Percentiles rank a stretch among this genome's conserved stretches.
These are phyloP conservation scores for Acrocephalus arundinaceus DNA, from an alignment of 2,113 vertebrate species.

Conservation along the genomic window DNA sequence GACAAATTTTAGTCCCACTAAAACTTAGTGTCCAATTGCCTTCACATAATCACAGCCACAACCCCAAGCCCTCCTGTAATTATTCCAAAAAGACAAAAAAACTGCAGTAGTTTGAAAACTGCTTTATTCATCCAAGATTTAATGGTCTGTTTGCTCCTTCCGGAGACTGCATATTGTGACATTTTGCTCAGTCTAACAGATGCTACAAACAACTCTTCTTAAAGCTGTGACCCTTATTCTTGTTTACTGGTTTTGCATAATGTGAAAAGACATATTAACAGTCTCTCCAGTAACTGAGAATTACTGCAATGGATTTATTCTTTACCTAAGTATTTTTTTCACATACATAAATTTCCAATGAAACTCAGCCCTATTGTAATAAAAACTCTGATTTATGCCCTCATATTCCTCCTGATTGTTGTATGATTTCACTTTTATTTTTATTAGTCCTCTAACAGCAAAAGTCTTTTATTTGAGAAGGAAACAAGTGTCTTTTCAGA, in stretches of 20 bases:
- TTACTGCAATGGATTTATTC: not conserved
- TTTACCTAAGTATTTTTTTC: not conserved
- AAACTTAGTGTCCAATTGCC: not conserved
- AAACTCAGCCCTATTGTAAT: not conserved
- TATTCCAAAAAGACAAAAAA: constrained; percentile 10
- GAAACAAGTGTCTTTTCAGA: not conserved
- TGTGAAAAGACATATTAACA: not conserved
- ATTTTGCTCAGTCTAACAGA: constrained; percentile 35
- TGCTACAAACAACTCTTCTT: constrained; percentile 4
- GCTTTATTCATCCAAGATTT: not conserved
- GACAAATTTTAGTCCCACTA: not conserved
- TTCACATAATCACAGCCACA: not conserved
- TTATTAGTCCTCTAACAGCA: not conserved
- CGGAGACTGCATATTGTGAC: constrained; percentile 9
- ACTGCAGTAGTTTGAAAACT: not conserved
- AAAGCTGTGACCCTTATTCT: constrained; percentile 28
- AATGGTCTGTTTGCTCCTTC: constrained; percentile 41
- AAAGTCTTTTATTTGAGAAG: not conserved
- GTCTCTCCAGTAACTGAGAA: not conserved
- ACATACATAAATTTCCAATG: not conserved
- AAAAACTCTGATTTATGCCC: not conserved
- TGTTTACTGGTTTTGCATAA: constrained; percentile 23
- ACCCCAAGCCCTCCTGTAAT: not conserved
- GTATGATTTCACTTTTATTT: not conserved
- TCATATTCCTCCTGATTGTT: not conserved